phyloP scores from a whole-genome alignment of 2,113 vertebrate genomes.

The Salvelinus alpinus region DNA sequence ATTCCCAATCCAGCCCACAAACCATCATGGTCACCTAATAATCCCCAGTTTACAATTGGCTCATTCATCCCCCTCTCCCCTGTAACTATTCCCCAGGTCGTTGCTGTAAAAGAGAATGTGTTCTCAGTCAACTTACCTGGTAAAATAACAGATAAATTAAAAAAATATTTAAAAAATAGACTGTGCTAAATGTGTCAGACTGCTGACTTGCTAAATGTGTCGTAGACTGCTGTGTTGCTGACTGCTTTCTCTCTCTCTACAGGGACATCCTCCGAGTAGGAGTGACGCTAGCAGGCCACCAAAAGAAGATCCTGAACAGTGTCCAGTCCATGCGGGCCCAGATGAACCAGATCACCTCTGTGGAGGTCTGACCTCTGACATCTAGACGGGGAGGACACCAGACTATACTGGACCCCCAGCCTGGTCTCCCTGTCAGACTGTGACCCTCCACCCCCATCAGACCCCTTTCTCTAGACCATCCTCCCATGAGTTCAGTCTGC shows the following conservation, averaged over 20 bases:
- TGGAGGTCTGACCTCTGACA: conserved; percentile 85
- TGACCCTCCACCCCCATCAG: conserved; percentile 7
- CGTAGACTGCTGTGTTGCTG: not conserved
- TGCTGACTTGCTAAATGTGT: conserved; percentile 4
- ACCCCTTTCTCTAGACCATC: not conserved
- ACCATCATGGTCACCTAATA: no score
- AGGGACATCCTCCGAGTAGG: conserved; percentile 93
- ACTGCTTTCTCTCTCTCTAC: conserved; percentile 38
- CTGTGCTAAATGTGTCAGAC: not conserved
- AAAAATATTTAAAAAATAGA: not conserved
- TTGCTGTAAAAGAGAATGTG: no score
- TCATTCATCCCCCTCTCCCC: no score
- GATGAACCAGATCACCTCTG: conserved; percentile 98
- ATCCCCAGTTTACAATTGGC: no score
- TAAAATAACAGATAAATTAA: no score
- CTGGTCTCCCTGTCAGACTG: conserved; percentile 32
- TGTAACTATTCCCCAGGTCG: no score
- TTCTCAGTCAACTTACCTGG: no score
- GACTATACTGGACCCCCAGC: not conserved
- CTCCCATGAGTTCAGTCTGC: not conserved
- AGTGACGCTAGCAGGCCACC: conserved; percentile 94
- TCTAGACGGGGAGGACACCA: conserved; percentile 20
- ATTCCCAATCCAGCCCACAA: no score
- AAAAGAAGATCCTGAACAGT: conserved; percentile 98
- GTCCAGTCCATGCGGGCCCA: conserved; percentile 98